phyloP scores from a whole-genome alignment of 2,888 invertebrate genomes.

The Caenorhabditis imperialis region DNA sequence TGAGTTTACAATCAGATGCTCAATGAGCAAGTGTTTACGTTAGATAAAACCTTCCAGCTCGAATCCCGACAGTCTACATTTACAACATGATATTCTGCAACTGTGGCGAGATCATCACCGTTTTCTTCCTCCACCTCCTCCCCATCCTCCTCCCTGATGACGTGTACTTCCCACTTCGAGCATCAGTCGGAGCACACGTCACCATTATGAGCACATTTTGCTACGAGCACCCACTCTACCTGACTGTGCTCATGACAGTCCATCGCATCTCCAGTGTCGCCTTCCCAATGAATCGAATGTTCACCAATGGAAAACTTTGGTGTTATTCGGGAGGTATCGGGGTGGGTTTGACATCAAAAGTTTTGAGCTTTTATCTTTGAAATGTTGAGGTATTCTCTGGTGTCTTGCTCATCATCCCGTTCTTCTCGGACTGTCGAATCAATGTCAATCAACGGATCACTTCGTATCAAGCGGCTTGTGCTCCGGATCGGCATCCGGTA shows the following conservation, averaged over 20 bases:
- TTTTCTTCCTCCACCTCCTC: constrained; percentile 16
- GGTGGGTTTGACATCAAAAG: constrained; percentile 2
- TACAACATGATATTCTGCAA: constrained; percentile 34
- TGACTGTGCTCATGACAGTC: constrained; percentile 25
- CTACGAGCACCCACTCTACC: constrained; percentile 33
- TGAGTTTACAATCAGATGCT: too few relatives aligned
- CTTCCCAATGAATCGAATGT: constrained; percentile 19
- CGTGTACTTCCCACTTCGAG: constrained; percentile 11
- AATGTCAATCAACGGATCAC: constrained; percentile 5
- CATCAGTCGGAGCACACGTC: constrained; percentile 1
- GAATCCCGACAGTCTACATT: constrained; percentile 33
- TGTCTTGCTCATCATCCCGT: constrained; percentile 7
- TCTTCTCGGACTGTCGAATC: constrained; percentile 10
- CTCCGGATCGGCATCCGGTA: constrained; percentile 2
- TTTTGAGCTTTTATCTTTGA: too few relatives aligned
- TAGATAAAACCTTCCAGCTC: too few relatives aligned
- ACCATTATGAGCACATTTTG: constrained; percentile 26
- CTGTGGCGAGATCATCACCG: constrained; percentile 10
- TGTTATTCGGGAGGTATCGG: constrained; percentile 20
- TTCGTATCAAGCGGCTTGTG: constrained; percentile 1
- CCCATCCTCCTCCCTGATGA: constrained; percentile 19
- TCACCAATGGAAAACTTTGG: constrained; percentile 20
- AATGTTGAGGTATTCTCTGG: neutral
- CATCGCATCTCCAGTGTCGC: constrained; percentile 25
- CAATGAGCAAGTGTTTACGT: too few relatives aligned